phyloP scores from a whole-genome alignment of 1,140 invertebrate genomes.

The Drosophila oshimai region DNA sequence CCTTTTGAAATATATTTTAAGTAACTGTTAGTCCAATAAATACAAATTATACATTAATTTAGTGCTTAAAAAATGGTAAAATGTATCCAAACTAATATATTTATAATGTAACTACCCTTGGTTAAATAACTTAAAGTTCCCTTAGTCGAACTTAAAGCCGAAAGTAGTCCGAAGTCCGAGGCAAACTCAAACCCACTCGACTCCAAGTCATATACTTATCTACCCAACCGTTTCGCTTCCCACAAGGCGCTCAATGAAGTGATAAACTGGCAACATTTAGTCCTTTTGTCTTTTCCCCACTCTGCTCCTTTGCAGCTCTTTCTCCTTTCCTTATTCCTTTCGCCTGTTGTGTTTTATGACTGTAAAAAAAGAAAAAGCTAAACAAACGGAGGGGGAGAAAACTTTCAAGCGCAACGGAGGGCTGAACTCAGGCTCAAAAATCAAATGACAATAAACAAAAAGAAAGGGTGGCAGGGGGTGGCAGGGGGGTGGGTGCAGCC shows the following conservation, averaged over 20 bases:
- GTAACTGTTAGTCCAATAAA: too few relatives aligned
- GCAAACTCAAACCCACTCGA: neutral
- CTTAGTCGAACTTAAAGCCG: neutral
- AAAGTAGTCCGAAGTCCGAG: neutral
- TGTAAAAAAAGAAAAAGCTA: neutral
- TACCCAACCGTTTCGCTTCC: neutral
- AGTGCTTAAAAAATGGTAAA: too few relatives aligned
- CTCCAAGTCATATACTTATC: conserved; percentile 22
- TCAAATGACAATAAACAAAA: conserved; percentile 58
- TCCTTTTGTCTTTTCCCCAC: conserved; percentile 19
- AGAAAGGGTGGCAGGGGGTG: neutral
- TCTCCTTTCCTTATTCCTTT: neutral
- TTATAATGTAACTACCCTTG: too few relatives aligned
- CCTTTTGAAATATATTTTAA: too few relatives aligned
- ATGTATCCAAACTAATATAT: too few relatives aligned
- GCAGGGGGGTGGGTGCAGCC: conserved; percentile 23
- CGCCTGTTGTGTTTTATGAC: conserved; percentile 38
- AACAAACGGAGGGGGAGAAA: conserved; percentile 12
- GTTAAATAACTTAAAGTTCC: too few relatives aligned
- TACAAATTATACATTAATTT: too few relatives aligned
- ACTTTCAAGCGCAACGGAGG: conserved; percentile 5
- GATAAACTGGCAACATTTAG: conserved; percentile 68
- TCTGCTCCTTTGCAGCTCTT: neutral
- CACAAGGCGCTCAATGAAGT: conserved; percentile 50
- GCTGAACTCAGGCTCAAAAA: conserved; percentile 43